These are phyloP conservation scores for Idaea biselata DNA, from an alignment of 2,888 invertebrate species.

Conservation along the genomic window DNA sequence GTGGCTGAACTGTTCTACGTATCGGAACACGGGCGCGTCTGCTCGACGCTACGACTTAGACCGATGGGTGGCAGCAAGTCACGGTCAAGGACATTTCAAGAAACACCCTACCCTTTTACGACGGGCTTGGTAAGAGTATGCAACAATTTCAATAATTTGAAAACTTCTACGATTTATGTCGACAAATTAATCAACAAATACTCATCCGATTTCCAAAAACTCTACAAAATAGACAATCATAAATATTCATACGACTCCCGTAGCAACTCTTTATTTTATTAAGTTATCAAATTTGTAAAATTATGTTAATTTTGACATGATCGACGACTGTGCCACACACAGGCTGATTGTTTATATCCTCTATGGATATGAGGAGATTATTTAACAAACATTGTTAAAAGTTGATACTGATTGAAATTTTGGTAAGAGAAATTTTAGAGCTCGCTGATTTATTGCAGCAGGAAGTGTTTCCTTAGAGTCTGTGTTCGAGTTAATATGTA, in stretches of 20 bases:
- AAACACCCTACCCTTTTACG: too few relatives aligned
- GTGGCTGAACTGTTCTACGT: too few relatives aligned
- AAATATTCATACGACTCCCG: constrained; percentile 30
- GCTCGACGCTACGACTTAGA: too few relatives aligned
- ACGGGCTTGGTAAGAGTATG: too few relatives aligned
- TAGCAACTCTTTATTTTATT: constrained; percentile 25
- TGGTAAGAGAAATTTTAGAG: constrained; percentile 11
- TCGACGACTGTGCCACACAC: constrained; percentile 37
- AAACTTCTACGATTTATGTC: neutral
- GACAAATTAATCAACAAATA: constrained; percentile 8
- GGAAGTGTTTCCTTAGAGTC: neutral
- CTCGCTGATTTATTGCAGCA: neutral
- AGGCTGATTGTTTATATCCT: constrained; percentile 19
- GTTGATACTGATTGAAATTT: constrained; percentile 10
- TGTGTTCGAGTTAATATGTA: neutral
- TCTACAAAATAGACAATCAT: constrained; percentile 6
- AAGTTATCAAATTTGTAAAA: constrained; percentile 37
- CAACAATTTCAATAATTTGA: too few relatives aligned
- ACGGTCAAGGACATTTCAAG: too few relatives aligned
- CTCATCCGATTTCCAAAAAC: constrained; percentile 13
- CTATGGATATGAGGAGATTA: neutral
- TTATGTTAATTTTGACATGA: constrained; percentile 41
- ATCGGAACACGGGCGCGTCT: too few relatives aligned
- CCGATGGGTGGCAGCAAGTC: too few relatives aligned
- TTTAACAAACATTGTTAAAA: constrained; percentile 4